A percentile compares a stretch with the other conserved stretches of the same genome.
These are phyloP conservation scores for Dermatemys mawii DNA, from an alignment of 2,113 vertebrate species.

Conservation along the genomic window DNA sequence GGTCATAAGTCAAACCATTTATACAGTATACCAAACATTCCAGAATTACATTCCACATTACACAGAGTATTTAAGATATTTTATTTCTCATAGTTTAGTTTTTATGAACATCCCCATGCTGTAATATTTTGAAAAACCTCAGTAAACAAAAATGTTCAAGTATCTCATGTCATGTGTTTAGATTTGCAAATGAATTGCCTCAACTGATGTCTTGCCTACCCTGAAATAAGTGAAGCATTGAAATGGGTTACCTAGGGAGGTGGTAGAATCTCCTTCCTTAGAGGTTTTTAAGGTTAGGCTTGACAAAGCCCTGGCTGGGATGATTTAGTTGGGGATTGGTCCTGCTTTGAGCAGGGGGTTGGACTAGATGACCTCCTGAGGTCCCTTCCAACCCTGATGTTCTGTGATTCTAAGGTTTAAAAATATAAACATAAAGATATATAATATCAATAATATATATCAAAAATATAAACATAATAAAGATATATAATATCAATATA, in stretches of 20 bases:
- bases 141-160: neutral
- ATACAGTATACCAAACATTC: neutral
- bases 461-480: neutral
- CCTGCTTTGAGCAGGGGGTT: too few relatives aligned
- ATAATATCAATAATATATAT: too few relatives aligned
- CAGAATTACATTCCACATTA: neutral
- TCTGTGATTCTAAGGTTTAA: too few relatives aligned
- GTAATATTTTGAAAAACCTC: neutral
- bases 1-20: neutral
- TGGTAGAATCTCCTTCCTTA: too few relatives aligned
- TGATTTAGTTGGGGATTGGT: too few relatives aligned
- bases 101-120: neutral
- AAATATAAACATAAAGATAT: neutral
- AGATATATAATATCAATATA: too few relatives aligned
- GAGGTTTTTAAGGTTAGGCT: too few relatives aligned
- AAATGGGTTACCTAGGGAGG: too few relatives aligned
- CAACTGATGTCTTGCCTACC: neutral
- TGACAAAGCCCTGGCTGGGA: too few relatives aligned
- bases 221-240: too few relatives aligned
- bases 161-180: neutral
- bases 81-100: neutral
- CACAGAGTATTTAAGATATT: neutral
- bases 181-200: neutral
- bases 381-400: too few relatives aligned
- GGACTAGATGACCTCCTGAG: too few relatives aligned